Evolutionary conservation across 2,113 vertebrate species (phyloP).

Genomic region (Odontesthes bonariensis): DNA sequence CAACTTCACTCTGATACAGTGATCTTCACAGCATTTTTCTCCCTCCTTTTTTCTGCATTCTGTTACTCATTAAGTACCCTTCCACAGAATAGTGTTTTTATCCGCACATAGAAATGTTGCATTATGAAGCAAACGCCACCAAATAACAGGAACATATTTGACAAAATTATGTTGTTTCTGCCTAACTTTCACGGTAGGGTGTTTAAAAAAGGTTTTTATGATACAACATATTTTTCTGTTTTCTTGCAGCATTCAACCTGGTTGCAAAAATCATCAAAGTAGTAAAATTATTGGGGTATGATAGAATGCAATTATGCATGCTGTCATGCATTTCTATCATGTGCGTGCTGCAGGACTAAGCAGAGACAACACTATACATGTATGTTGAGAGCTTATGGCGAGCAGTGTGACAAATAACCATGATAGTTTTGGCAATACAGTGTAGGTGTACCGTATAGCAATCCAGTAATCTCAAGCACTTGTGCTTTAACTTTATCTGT

Average conservation of each 20-base stretch:
- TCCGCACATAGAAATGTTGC: not conserved
- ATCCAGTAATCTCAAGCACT: constrained; percentile 10
- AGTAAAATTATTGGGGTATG: constrained; percentile 72
- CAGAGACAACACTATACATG: constrained; percentile 51
- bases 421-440: constrained; percentile 1
- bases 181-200: not conserved
- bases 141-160: not conserved
- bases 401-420: not conserved
- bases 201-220: not conserved
- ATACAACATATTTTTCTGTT: constrained; percentile 14
- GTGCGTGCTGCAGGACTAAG: constrained; percentile 51
- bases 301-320: constrained; percentile 71
- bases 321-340: constrained; percentile 63
- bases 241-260: constrained; percentile 43
- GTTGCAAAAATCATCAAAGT: constrained; percentile 48
- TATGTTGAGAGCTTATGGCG: constrained; percentile 22
- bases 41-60: not conserved
- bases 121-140: not conserved
- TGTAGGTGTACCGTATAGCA: not conserved
- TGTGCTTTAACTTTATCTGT: too few relatives aligned
- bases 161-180: not conserved
- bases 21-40: constrained; percentile 40
- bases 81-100: not conserved
- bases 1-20: constrained; percentile 64
- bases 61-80: not conserved